phyloP scores from a whole-genome alignment of 2,888 invertebrate species.

The Fragum whitleyi region DNA sequence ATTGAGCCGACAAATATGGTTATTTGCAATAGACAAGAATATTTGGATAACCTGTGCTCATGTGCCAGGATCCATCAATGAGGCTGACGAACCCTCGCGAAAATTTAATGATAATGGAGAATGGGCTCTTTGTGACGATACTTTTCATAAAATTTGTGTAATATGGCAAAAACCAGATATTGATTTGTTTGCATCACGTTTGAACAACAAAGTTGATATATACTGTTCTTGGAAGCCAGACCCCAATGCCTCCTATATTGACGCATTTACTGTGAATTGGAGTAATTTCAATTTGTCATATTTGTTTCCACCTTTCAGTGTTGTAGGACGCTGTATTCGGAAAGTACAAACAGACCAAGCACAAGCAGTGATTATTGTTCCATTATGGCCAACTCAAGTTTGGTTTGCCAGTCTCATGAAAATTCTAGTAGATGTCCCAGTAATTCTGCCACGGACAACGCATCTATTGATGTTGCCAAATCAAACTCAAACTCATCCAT shows the following conservation, averaged over 20 bases:
- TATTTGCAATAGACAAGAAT: slow-evolving; percentile 9
- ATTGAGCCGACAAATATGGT: slow-evolving; percentile 31
- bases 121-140: slow-evolving; percentile 17
- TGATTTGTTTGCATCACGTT: slow-evolving; percentile 44
- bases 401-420: slow-evolving; percentile 29
- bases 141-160: slow-evolving; percentile 20
- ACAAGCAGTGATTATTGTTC: slow-evolving; percentile 26
- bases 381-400: slow-evolving; percentile 42
- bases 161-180: slow-evolving; percentile 17
- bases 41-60: slow-evolving; percentile 16
- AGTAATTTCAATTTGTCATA: slow-evolving; percentile 15
- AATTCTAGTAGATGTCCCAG: slow-evolving; percentile 32
- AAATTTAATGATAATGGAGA: slow-evolving; percentile 34
- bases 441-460: slow-evolving; percentile 9
- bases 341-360: slow-evolving; percentile 27
- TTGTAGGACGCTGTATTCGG: slow-evolving; percentile 42
- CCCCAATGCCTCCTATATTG: slow-evolving; percentile 21
- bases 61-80: background rate
- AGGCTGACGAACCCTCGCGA: slow-evolving; percentile 15
- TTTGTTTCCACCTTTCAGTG: slow-evolving; percentile 62
- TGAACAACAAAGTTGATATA: slow-evolving; percentile 23
- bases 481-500: slow-evolving; percentile 31
- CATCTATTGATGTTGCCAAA: slow-evolving; percentile 5
- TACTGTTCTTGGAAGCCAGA: slow-evolving; percentile 45
- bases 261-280: slow-evolving; percentile 35